Base-by-base conservation (phyloP, 2,888 invertebrate species). In the Liopterus haemorrhoidalis region DNA sequence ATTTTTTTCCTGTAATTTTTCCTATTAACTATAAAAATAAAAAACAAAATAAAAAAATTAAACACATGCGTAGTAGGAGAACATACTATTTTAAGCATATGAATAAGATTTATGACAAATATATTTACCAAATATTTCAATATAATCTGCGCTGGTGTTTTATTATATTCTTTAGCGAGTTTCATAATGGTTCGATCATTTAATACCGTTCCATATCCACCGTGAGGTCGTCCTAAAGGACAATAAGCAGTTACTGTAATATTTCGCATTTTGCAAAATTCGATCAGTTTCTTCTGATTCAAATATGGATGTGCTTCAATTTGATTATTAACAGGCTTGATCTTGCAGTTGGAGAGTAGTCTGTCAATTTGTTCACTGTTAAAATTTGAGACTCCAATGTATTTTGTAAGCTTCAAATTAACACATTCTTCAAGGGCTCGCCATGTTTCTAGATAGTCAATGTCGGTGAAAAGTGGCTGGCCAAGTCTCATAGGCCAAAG, bases 321-420 rank as follows among this genome's bases (percentile, higher is more conserved):
- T 64, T 81, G 74, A 54, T 76, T 75, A 14, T 71, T 70, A 2
- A 70, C 74, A 1, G 79, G 79, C 41, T 66, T 71, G 1, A 76
- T 67, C 31, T 59, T 64, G 18, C 75, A 70, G 28, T 70, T 66
- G 0, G 70, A 70, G 9, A 82, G 51, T 3, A 86, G 53, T n/a
- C 78, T 67, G 41, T 76, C 70, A 5, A 84, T 66, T 61, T 86
- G 85, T 6, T 73, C 60, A 8, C 65, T 68, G 59, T 81, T 84
- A 59, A 85, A 85, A 64, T 86, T 85, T 35, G 83, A 83, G 1
- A 85, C 61, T 1, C 85, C 85, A 41, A 85, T 82, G 12, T 78
- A 76, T 49, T 70, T 74, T 0, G 74, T 64, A 18, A 82, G 63
- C 0, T 82, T 82, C 21, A 70, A 57, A 4, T 69, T 63, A 33